Evolutionary conservation across 2,113 vertebrate genomes (phyloP).

Genomic region (Piaya cayana): DNA sequence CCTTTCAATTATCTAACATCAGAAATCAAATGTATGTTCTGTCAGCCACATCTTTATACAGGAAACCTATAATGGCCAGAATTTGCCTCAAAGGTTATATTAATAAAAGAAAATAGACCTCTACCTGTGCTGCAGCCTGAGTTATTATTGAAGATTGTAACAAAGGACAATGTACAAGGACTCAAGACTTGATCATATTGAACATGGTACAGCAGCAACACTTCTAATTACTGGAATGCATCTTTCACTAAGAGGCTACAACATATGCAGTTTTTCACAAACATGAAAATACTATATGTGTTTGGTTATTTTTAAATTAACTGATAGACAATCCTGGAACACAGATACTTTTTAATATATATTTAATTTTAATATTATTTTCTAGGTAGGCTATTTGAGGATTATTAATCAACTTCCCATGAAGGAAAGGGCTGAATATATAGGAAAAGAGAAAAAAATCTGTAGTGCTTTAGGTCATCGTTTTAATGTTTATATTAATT

Average conservation of each 20-base stretch:
- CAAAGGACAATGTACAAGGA: background rate
- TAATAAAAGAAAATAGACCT: background rate
- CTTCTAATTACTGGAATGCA: background rate
- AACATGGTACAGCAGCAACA: background rate
- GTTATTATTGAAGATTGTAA: background rate
- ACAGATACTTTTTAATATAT: background rate
- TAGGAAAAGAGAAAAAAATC: background rate
- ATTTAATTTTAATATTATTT: background rate
- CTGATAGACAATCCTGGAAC: background rate
- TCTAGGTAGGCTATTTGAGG: background rate
- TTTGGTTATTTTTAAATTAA: background rate
- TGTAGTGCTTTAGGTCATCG: background rate
- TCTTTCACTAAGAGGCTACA: background rate
- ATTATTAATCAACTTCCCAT: background rate
- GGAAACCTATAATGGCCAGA: background rate
- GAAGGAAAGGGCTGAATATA: background rate
- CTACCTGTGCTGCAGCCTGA: background rate
- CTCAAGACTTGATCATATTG: background rate
- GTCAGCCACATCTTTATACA: background rate
- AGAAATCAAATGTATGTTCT: slow-evolving; percentile 5
- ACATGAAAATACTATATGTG: background rate
- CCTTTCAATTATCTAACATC: slow-evolving; percentile 18
- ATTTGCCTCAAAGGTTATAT: background rate
- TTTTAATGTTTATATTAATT: background rate
- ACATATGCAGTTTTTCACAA: background rate